Evolutionary conservation across 2,888 invertebrate genomes (phyloP).

Genomic region (Erebia aethiops): DNA sequence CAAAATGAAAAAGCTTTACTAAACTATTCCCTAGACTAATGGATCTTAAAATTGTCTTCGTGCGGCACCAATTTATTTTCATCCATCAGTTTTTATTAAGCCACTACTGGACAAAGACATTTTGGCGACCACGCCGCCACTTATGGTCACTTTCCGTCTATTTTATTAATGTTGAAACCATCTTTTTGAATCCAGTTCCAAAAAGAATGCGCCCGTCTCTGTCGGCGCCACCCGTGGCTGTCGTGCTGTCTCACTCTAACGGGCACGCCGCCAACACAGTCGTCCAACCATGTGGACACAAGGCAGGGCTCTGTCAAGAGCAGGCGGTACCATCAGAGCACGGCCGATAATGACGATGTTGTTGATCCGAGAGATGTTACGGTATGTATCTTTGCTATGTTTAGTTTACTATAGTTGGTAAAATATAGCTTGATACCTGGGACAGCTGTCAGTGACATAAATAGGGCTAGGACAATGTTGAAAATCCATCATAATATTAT

Average conservation of each 20-base stretch:
- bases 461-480: too few relatives aligned
- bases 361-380: constrained; percentile 73
- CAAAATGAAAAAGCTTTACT: too few relatives aligned
- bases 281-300: constrained; percentile 67
- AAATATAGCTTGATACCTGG: too few relatives aligned
- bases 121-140: too few relatives aligned
- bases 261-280: constrained; percentile 55
- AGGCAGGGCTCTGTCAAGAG: constrained; percentile 69
- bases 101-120: too few relatives aligned
- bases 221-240: constrained; percentile 73
- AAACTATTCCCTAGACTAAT: too few relatives aligned
- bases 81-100: too few relatives aligned
- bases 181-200: constrained; percentile 62
- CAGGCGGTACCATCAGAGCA: constrained; percentile 68
- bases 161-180: not conserved
- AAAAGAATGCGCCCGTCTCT: constrained; percentile 70
- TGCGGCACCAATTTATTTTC: too few relatives aligned
- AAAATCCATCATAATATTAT: too few relatives aligned
- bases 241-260: constrained; percentile 71
- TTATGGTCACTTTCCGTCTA: too few relatives aligned
- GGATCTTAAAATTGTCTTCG: too few relatives aligned
- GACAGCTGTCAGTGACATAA: too few relatives aligned
- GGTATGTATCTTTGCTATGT: constrained; percentile 47
- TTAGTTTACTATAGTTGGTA: not conserved
- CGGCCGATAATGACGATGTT: constrained; percentile 62